These are phyloP conservation scores for Adelosebastes latens DNA, from an alignment of 2,797 vertebrate genomes.

Conservation along the genomic window DNA sequence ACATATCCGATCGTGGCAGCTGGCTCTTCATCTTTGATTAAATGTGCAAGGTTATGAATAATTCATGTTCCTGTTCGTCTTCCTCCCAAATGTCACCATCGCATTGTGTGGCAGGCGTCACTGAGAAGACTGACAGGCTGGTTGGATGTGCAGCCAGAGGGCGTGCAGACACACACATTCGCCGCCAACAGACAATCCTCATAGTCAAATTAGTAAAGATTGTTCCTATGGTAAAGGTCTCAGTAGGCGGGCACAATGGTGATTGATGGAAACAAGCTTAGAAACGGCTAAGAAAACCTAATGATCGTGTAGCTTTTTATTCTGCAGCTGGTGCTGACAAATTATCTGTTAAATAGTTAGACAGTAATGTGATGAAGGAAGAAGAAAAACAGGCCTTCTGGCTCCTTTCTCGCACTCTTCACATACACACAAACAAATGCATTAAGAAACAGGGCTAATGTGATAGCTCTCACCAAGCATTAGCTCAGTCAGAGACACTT, in stretches of 20 bases:
- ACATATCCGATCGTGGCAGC: conserved; percentile 52
- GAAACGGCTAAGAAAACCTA: conserved; percentile 42
- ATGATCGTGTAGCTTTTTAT: conserved; percentile 49
- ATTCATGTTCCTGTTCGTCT: conserved; percentile 59
- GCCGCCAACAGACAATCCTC: conserved; percentile 45
- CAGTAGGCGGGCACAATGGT: conserved; percentile 21
- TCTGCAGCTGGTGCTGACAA: conserved; percentile 40
- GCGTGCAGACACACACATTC: conserved; percentile 32
- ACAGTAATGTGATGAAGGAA: conserved; percentile 28
- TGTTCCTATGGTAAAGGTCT: conserved; percentile 63
- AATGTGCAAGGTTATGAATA: conserved; percentile 75
- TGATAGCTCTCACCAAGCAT: conserved; percentile 23
- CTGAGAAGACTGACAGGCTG: conserved; percentile 49
- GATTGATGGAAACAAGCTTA: conserved; percentile 51
- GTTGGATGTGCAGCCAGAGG: conserved; percentile 45
- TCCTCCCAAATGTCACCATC: conserved; percentile 66
- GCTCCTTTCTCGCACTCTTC: neutral
- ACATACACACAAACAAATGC: conserved; percentile 6
- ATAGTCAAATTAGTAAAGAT: conserved; percentile 73
- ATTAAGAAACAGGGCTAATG: conserved; percentile 27
- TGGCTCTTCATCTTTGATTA: conserved; percentile 65
- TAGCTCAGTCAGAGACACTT: conserved; percentile 19
- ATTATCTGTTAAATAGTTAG: conserved; percentile 21
- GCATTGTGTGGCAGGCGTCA: conserved; percentile 55
- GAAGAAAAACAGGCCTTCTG: neutral